Percentiles rank a stretch among this genome's conserved stretches.
Conservation (phyloP, 1,140 invertebrate species). For the Drosophila ercepeae region DNA sequence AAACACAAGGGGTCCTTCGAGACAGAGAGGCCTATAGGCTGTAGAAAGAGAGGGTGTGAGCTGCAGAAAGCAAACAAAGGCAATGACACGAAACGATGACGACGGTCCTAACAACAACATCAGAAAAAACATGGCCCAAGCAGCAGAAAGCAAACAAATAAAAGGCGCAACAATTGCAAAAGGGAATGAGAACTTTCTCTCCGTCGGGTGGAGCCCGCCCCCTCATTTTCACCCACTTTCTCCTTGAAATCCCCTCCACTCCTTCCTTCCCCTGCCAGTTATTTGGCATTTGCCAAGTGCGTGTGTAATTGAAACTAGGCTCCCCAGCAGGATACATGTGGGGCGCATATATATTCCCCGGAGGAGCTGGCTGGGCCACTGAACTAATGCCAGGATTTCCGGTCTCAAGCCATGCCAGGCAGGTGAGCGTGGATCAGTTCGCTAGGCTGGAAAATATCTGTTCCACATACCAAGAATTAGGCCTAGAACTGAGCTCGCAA, state of each 20-base stretch:
- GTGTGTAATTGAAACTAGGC: conserved; percentile 80
- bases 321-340: conserved; percentile 24
- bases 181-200: conserved; percentile 19
- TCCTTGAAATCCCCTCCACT: no score
- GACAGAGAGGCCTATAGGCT: neutral
- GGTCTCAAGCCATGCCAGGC: neutral
- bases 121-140: conserved; percentile 30
- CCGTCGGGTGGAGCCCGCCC: neutral
- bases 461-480: conserved; percentile 6
- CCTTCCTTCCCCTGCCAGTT: neutral
- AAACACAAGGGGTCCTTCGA: conserved; percentile 49
- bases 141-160: conserved; percentile 74
- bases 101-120: conserved; percentile 51
- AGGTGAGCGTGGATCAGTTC: conserved; percentile 6
- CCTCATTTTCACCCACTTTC: neutral
- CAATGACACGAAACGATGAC: conserved; percentile 77
- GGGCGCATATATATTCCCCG: neutral
- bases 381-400: conserved; percentile 41
- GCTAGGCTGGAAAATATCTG: conserved; percentile 10
- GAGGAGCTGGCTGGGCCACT: conserved; percentile 18
- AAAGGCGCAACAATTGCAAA: conserved; percentile 80
- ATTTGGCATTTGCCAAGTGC: conserved; percentile 63
- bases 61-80: conserved; percentile 78
- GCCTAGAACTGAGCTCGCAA: neutral
- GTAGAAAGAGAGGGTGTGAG: neutral